Base-by-base conservation (phyloP, 30 jellyfish, hydroid and myxozoan species). In the Hydractinia echinata region DNA sequence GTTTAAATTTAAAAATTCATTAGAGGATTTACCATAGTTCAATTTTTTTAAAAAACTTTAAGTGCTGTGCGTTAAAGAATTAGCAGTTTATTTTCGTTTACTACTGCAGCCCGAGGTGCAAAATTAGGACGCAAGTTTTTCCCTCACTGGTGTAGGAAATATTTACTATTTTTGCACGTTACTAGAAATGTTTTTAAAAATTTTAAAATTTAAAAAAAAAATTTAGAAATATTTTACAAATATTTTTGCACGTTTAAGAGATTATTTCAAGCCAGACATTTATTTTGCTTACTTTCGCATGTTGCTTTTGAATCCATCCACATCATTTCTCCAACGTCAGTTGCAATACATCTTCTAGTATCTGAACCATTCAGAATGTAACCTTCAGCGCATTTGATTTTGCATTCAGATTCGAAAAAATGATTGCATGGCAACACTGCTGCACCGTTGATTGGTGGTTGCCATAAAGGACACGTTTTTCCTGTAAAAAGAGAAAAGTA, bases 351-450 rank as follows among this genome's bases (percentile, higher is more conserved):
- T 18, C 73, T 53, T 13, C 77, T 79, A 61, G 62, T 66, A 4
- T 84, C 81, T 21, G 90, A 80, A 4, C 95, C 95, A 4, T 72
- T 64, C 6, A 85, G 79, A 61, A 54, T 68, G 78, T 81, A 87
- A 49, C 96, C 96, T 21, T 55, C 30, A 54, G 51, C 77, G 83
- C 96, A 87, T 19, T 76, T 64, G 20, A 87, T 44, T 9, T 49
- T 18, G 53, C 96, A 87, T n/a, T 71, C 39, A 13, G 96, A 83
- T 76, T 87, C 89, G 88, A 52, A 87, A 30, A 72, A 81, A 4
- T n/a, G 56, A 54, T 81, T 64, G 48, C 96, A 87, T 5, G 96
- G 96, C 79, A 87, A 71, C 8, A 44, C 55, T 50, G 82, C 13
- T 9, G 84, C 76, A 60, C 91, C 85, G 49, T 81, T 67, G 6